Evolutionary conservation across 2,888 invertebrate species (phyloP), one percentile per base, ranked within the genome.

Genomic region (Petrolisthes cinctipes): DNA sequence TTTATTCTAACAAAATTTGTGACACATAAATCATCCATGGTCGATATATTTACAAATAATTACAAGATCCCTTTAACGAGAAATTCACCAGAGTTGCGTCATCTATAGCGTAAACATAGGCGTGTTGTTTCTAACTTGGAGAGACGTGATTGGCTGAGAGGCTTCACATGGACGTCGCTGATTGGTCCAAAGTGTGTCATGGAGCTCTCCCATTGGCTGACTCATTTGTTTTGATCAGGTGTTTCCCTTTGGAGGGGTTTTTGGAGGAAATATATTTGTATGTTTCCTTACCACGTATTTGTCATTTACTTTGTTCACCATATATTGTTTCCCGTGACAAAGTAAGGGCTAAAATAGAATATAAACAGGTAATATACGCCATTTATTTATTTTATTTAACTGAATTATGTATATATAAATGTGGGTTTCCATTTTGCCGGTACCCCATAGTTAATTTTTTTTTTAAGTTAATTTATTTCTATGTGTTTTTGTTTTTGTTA

Each of bases 121-220:
- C 57, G 81, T 75, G 88, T 56, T 81, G 85, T 88, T 84, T 78
- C 88, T 88, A 80, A 88, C 88, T 88, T 88, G 86, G 86, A 86
- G 86, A 53, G 53, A 71, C 9, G 76, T 82, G 78, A 88, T 88
- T 88, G 88, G 88, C 56, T 56, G 71, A 71, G 20, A 66, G 20
- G 56, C 68, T 71, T 82, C 85, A 88, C 88, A 78, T 88, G 88
- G 88, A 88, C 68, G 51, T n/a, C 68, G 56, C 68, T 82, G 66
- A 88, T 88, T 88, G 88, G 88, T 5, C 4, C 54, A 4, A 23
- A 17, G n/a, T 85, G 56, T 82, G 84, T 88, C 85, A 85, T 88
- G 88, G 82, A 84, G 53, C 37, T 7, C 37, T 17, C 56, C 81
- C 51, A 88, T 88, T 88, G 88, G 88, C 51, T 57, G 7, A 76